These are phyloP conservation scores for Diplodus sargus DNA, from an alignment of 2,797 vertebrate genomes.

Conservation along the genomic window DNA sequence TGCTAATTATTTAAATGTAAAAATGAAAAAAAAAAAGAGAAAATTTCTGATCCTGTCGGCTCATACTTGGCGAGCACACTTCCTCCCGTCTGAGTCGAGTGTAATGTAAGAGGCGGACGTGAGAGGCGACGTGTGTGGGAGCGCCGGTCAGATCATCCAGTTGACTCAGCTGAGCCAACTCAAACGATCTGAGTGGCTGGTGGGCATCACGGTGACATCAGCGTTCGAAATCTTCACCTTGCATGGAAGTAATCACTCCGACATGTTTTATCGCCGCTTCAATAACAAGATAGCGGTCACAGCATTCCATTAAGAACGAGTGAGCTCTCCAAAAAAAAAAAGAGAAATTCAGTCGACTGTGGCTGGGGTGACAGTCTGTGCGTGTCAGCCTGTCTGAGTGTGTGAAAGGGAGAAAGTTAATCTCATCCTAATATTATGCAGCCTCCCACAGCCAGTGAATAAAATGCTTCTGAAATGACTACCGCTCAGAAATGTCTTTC, in stretches of 20 bases:
- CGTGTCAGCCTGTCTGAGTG: conserved; percentile 17
- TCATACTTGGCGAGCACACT: conserved; percentile 34
- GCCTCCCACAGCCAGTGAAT: conserved; percentile 33
- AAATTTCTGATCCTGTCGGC: conserved; percentile 49
- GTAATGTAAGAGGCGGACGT: conserved; percentile 15
- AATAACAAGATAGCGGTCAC: conserved; percentile 45
- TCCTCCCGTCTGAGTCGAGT: conserved; percentile 26
- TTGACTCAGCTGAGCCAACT: conserved; percentile 26
- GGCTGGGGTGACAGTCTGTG: conserved; percentile 9
- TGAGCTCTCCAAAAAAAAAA: not conserved
- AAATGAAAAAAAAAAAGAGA: not conserved
- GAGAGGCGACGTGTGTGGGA: conserved; percentile 41
- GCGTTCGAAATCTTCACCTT: conserved; percentile 47
- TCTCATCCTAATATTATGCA: conserved; percentile 38
- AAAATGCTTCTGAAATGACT: conserved; percentile 41
- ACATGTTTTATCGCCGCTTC: conserved; percentile 42
- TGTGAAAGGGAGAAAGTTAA: conserved; percentile 35
- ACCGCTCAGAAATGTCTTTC: conserved; percentile 21
- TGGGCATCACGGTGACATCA: conserved; percentile 54
- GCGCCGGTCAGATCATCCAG: conserved; percentile 30
- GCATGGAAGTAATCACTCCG: conserved; percentile 53
- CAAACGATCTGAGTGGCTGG: conserved; percentile 17
- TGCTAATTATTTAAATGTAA: conserved; percentile 58
- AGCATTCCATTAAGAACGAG: conserved; percentile 33
- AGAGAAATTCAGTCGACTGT: conserved; percentile 14